Conservation (phyloP, 2,113 vertebrate species). For the Clarias batrachus region DNA sequence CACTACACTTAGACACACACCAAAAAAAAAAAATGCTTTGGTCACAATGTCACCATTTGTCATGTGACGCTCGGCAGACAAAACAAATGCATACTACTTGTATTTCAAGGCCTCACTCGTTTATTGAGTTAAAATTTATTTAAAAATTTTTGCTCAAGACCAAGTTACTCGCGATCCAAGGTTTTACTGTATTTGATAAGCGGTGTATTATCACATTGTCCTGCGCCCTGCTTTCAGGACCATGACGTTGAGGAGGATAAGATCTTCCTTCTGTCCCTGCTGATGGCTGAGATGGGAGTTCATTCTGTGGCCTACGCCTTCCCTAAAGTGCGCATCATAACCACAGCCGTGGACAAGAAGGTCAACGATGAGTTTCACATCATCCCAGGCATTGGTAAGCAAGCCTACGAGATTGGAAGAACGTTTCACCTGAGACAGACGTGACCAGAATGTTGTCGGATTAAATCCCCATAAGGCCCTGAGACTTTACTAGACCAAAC, state of each 20-base stretch:
- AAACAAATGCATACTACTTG: too few relatives aligned
- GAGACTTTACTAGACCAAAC: not conserved
- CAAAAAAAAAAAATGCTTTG: too few relatives aligned
- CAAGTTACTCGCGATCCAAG: too few relatives aligned
- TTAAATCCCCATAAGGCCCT: not conserved
- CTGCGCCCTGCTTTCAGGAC: slow-evolving; percentile 67
- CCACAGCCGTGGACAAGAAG: slow-evolving; percentile 86
- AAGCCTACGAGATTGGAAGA: not conserved
- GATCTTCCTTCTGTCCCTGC: slow-evolving; percentile 86
- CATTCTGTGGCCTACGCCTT: slow-evolving; percentile 90
- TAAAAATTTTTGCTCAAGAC: too few relatives aligned
- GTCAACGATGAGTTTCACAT: slow-evolving; percentile 90
- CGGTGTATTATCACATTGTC: not conserved
- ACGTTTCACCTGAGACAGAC: not conserved
- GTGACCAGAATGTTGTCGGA: not conserved
- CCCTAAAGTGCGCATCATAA: slow-evolving; percentile 86
- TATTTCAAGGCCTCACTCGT: too few relatives aligned
- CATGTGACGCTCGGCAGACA: too few relatives aligned
- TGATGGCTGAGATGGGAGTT: slow-evolving; percentile 90
- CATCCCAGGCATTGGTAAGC: slow-evolving; percentile 87
- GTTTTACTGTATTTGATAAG: not conserved
- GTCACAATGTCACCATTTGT: too few relatives aligned
- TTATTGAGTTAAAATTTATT: too few relatives aligned
- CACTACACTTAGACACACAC: too few relatives aligned
- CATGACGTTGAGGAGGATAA: slow-evolving; percentile 87